Conservation (phyloP, 2,113 vertebrate species). For the Parus major region DNA sequence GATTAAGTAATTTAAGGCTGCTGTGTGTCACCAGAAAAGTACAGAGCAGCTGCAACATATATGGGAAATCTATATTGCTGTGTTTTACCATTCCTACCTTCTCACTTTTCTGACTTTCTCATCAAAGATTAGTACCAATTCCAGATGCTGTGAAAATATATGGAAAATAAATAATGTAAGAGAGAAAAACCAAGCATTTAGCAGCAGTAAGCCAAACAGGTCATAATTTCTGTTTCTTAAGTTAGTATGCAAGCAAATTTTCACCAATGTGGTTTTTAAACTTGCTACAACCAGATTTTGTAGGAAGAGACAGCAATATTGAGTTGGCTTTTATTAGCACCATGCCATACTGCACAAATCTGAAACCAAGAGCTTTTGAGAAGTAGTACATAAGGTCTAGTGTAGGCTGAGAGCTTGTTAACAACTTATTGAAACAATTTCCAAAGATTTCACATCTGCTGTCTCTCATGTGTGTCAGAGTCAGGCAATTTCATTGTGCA, state of each 20-base stretch:
- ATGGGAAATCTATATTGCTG: not conserved
- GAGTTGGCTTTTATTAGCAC: slow-evolving; percentile 41
- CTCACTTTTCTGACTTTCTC: slow-evolving; percentile 5
- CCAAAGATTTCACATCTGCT: not conserved
- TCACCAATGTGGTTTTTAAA: not conserved
- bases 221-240: not conserved
- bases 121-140: not conserved
- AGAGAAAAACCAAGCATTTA: not conserved
- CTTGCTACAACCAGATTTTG: not conserved
- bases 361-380: not conserved
- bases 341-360: not conserved
- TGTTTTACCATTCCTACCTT: not conserved
- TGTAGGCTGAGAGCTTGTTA: not conserved
- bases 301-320: not conserved
- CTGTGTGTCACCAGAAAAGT: not conserved
- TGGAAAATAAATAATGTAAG: not conserved
- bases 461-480: not conserved
- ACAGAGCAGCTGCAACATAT: not conserved
- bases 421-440: not conserved
- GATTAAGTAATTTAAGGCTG: slow-evolving; percentile 13
- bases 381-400: not conserved
- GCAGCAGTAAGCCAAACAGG: not conserved
- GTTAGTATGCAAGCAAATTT: not conserved
- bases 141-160: not conserved
- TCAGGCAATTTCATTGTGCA: not conserved